These are phyloP conservation scores for Microtus obscurus DNA, from an alignment of 2,797 vertebrate species.

Conservation along the genomic window DNA sequence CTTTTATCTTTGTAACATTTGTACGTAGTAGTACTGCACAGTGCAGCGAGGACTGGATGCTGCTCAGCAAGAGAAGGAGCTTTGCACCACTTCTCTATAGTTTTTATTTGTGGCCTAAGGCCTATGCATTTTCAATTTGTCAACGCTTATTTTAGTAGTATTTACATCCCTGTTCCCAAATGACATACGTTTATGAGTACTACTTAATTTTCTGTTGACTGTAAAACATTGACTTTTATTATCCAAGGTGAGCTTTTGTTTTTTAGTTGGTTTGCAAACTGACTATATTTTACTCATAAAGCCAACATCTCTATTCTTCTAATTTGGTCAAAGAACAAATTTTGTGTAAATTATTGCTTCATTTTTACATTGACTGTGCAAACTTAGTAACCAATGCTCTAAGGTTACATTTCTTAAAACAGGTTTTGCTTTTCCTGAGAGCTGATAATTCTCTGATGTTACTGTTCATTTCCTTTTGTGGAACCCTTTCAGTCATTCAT, in stretches of 20 bases:
- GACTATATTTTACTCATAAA: not conserved
- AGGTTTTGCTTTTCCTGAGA: conserved; percentile 42
- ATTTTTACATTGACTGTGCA: not conserved
- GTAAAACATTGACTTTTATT: not conserved
- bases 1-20: not conserved
- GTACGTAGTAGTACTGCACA: not conserved
- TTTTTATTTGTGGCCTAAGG: not conserved
- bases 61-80: not conserved
- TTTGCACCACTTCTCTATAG: not conserved
- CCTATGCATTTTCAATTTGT: not conserved
- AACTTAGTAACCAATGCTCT: not conserved
- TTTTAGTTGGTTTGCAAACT: not conserved
- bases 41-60: not conserved
- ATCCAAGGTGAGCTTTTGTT: not conserved
- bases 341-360: conserved; percentile 26
- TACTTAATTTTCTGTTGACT: conserved; percentile 8
- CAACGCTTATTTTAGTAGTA: not conserved
- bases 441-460: not conserved
- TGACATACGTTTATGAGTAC: not conserved
- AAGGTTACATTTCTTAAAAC: not conserved
- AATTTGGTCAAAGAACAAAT: conserved; percentile 12
- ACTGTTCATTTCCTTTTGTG: not conserved
- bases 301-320: not conserved
- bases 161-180: not conserved
- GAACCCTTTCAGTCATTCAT: conserved; percentile 9